phyloP scores from a whole-genome alignment of 2,888 invertebrate genomes.

The Azorinus chamasolen region DNA sequence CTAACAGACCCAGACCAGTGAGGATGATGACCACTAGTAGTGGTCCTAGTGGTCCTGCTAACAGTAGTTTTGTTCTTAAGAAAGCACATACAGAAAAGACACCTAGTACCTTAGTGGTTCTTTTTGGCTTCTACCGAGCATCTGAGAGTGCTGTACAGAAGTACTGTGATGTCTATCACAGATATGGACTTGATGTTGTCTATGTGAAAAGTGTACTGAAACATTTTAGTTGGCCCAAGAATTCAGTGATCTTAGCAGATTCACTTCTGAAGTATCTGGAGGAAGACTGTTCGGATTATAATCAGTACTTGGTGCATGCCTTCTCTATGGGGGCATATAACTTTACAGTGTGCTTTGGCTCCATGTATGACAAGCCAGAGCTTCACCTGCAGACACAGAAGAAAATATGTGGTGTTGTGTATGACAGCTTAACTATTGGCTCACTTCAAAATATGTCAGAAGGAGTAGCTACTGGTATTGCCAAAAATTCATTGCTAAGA shows the following conservation, averaged over 20 bases:
- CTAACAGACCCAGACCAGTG: too few species aligned
- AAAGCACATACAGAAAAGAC: neutral
- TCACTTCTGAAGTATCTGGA: slow-evolving; percentile 58
- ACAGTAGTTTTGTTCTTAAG: too few species aligned
- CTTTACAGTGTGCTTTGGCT: slow-evolving; percentile 67
- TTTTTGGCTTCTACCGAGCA: slow-evolving; percentile 77
- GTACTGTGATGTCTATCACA: slow-evolving; percentile 73
- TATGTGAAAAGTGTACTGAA: slow-evolving; percentile 66
- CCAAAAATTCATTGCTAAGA: slow-evolving; percentile 57
- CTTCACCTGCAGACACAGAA: slow-evolving; percentile 39
- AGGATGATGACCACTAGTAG: too few species aligned
- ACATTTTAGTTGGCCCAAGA: slow-evolving; percentile 78
- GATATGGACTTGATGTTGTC: slow-evolving; percentile 71
- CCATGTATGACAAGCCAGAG: slow-evolving; percentile 49
- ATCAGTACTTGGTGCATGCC: slow-evolving; percentile 70
- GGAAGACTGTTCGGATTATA: slow-evolving; percentile 36
- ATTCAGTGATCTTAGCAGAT: slow-evolving; percentile 60
- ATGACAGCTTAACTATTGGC: slow-evolving; percentile 80
- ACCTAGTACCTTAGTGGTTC: slow-evolving; percentile 64
- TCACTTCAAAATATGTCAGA: slow-evolving; percentile 70
- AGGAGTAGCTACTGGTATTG: slow-evolving; percentile 66
- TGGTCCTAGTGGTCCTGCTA: too few species aligned
- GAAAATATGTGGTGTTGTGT: slow-evolving; percentile 68
- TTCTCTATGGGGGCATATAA: slow-evolving; percentile 79
- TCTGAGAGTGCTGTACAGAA: slow-evolving; percentile 60